Conservation (phyloP, 2,113 vertebrate genomes). For the Rousettus leschenaultii region DNA sequence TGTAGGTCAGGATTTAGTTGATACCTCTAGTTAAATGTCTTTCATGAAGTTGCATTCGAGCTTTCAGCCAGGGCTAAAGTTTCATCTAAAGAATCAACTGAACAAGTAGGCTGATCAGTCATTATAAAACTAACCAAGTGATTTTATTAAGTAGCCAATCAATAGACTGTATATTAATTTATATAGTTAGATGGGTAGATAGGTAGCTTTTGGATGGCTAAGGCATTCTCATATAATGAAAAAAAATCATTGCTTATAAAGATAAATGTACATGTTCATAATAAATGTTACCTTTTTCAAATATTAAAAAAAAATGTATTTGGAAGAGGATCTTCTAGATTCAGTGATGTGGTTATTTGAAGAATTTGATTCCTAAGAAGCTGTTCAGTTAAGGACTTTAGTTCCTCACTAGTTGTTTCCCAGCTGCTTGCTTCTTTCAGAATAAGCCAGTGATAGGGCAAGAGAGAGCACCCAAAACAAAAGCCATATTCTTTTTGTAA, state of each 20-base stretch:
- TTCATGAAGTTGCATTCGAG: neutral
- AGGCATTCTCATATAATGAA: neutral
- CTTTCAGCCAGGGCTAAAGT: neutral
- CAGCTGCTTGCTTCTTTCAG: neutral
- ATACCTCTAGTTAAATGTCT: neutral
- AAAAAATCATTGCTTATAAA: slow-evolving; percentile 18
- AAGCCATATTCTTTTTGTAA: neutral
- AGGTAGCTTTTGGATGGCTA: neutral
- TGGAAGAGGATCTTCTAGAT: neutral
- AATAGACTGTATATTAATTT: neutral
- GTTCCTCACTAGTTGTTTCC: neutral
- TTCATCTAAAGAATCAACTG: neutral
- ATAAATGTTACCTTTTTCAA: slow-evolving; percentile 48
- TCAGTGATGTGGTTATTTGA: neutral
- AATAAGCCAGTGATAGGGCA: neutral
- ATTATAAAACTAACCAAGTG: neutral
- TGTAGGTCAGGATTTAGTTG: neutral
- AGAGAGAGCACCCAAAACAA: neutral
- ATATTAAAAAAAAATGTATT: neutral
- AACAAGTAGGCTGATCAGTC: neutral
- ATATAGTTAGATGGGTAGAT: neutral
- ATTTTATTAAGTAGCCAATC: neutral
- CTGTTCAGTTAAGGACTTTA: fast-evolving
- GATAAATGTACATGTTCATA: slow-evolving; percentile 38
- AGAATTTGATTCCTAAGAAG: neutral